phyloP scores from a whole-genome alignment of 2,113 vertebrate genomes.

The Atractosteus spatula region DNA sequence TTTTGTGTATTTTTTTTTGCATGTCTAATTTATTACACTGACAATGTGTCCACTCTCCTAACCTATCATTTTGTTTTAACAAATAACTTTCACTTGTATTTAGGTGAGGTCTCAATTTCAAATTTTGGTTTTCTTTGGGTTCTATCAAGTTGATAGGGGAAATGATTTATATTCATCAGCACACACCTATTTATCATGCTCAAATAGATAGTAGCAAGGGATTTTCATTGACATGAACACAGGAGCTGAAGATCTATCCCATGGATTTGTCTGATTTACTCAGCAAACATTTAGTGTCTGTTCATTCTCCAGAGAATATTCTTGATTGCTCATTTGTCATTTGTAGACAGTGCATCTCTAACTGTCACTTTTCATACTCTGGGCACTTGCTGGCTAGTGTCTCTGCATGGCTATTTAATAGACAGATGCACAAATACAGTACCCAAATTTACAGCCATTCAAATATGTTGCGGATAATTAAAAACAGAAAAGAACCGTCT shows the following conservation, averaged over 20 bases:
- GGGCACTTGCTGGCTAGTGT: not conserved
- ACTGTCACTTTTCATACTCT: slow-evolving; percentile 23
- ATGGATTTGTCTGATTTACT: slow-evolving; percentile 13
- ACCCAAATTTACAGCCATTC: not conserved
- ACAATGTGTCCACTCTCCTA: not conserved
- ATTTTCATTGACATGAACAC: slow-evolving; percentile 24
- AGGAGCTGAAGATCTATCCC: slow-evolving; percentile 15
- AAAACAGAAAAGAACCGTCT: slow-evolving; percentile 2
- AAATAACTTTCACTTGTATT: not conserved
- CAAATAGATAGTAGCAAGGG: slow-evolving; percentile 18
- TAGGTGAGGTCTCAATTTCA: not conserved
- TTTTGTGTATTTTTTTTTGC: not conserved
- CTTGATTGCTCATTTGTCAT: slow-evolving; percentile 21
- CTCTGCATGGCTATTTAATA: slow-evolving; percentile 6
- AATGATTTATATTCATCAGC: slow-evolving; percentile 29
- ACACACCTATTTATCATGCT: slow-evolving; percentile 24
- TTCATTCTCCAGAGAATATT: slow-evolving; percentile 22
- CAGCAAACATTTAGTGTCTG: slow-evolving; percentile 15
- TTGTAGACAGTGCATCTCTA: slow-evolving; percentile 17
- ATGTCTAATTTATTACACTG: not conserved
- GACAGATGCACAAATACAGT: not conserved
- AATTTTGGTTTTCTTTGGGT: slow-evolving; percentile 1
- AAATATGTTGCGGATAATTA: not conserved
- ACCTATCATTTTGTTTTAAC: not conserved
- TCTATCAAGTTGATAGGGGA: slow-evolving; percentile 25